Conservation (phyloP, 2,113 vertebrate genomes). For the Protobothrops flavoviridis region DNA sequence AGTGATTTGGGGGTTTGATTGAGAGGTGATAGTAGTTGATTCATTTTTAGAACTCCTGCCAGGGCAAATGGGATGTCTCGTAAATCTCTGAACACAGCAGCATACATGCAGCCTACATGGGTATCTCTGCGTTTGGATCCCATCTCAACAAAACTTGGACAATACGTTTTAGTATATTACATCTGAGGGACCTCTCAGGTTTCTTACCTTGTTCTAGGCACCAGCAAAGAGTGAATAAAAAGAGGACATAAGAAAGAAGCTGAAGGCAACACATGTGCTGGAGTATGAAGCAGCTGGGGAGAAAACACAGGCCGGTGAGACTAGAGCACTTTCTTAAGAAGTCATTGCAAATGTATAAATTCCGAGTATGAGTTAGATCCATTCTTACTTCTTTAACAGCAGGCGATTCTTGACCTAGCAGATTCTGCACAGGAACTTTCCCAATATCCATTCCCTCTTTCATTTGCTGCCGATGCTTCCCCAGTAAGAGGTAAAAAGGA, state of each 20-base stretch:
- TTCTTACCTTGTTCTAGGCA: slow-evolving; percentile 75
- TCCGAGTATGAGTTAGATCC: background rate
- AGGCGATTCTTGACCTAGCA: slow-evolving; percentile 71
- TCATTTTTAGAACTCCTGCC: background rate
- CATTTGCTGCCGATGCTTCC: slow-evolving; percentile 75
- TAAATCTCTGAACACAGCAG: background rate
- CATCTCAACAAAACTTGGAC: background rate
- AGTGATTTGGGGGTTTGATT: background rate
- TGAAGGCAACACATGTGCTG: slow-evolving; percentile 90
- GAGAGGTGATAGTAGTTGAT: background rate
- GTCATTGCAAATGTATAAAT: background rate
- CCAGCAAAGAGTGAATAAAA: slow-evolving; percentile 86
- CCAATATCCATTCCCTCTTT: slow-evolving; percentile 29
- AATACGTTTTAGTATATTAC: background rate
- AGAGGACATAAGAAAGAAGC: slow-evolving; percentile 87
- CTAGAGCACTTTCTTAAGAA: slow-evolving; percentile 5
- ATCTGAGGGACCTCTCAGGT: background rate
- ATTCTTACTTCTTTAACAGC: slow-evolving; percentile 81
- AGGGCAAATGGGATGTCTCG: background rate
- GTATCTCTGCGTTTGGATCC: background rate
- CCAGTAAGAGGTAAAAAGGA: slow-evolving; percentile 87
- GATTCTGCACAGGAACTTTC: slow-evolving; percentile 45
- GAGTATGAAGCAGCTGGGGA: slow-evolving; percentile 86
- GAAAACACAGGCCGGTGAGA: background rate
- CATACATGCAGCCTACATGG: background rate